A percentile compares a stretch with the other conserved stretches of the same genome.
Evolutionary conservation across 2,888 invertebrate species (phyloP).

Genomic region (Pachycephus smyrnensis): DNA sequence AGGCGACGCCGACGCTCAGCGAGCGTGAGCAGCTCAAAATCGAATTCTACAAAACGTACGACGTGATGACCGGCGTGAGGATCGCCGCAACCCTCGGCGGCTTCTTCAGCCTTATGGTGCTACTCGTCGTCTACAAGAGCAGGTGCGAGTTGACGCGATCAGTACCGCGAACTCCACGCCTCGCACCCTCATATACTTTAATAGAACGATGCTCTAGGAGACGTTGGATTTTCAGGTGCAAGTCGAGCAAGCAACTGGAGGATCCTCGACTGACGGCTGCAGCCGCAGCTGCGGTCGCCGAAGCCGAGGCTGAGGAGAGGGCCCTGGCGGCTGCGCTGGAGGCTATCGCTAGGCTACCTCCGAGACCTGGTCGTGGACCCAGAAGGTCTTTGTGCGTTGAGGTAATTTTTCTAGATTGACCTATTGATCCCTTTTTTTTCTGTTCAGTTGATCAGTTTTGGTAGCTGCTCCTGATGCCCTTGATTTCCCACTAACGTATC

Average conservation of each 20-base stretch:
- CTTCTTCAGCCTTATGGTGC: constrained; percentile 91
- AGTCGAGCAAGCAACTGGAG: constrained; percentile 66
- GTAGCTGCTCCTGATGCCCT: neutral
- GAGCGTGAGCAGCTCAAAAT: constrained; percentile 79
- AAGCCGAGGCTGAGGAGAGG: constrained; percentile 78
- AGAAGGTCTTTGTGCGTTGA: constrained; percentile 78
- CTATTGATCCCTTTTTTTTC: neutral
- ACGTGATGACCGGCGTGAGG: constrained; percentile 93
- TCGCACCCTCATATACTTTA: neutral
- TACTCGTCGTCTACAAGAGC: constrained; percentile 91
- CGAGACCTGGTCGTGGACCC: constrained; percentile 68
- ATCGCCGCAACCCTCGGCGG: constrained; percentile 93
- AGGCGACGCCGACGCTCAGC: constrained; percentile 61
- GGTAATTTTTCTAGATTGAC: constrained; percentile 46
- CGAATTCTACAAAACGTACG: constrained; percentile 91
- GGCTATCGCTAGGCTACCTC: constrained; percentile 70
- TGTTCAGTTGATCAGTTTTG: neutral
- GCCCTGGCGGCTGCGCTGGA: constrained; percentile 81
- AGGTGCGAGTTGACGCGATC: constrained; percentile 53
- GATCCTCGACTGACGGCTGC: constrained; percentile 84
- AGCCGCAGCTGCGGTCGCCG: constrained; percentile 79
- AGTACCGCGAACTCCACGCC: neutral
- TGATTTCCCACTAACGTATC: neutral
- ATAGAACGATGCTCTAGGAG: neutral
- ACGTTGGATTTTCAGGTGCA: constrained; percentile 56